A percentile compares a stretch with the other conserved stretches of the same genome.
These are phyloP conservation scores for Parazoanthus swiftii DNA, from an alignment of 92 coral and sea anemone species.

Conservation along the genomic window DNA sequence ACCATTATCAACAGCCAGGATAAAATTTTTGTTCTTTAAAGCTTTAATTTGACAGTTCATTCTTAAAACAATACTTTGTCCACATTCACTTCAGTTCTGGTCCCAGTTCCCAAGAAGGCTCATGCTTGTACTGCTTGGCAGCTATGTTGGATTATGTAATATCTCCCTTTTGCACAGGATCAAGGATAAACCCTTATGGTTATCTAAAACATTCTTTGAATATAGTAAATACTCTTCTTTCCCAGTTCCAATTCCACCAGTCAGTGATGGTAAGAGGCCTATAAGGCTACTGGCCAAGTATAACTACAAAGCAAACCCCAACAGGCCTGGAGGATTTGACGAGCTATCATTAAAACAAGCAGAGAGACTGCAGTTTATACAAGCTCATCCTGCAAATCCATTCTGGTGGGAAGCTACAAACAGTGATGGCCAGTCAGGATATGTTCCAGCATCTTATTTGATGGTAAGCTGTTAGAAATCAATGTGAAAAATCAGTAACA, in stretches of 20 bases:
- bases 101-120: too few relatives aligned
- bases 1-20: too few relatives aligned
- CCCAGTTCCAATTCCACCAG: conserved; percentile 53
- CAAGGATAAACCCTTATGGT: too few relatives aligned
- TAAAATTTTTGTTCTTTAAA: too few relatives aligned
- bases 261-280: conserved; percentile 52
- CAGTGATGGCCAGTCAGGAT: conserved; percentile 67
- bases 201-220: too few relatives aligned
- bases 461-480: conserved; percentile 60
- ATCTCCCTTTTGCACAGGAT: too few relatives aligned
- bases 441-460: conserved; percentile 83
- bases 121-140: too few relatives aligned
- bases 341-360: conserved; percentile 83
- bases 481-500: not conserved
- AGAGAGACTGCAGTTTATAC: conserved; percentile 71
- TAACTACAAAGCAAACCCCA: conserved; percentile 72
- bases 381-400: conserved; percentile 77
- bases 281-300: conserved; percentile 83
- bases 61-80: too few relatives aligned
- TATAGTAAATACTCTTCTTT: not conserved
- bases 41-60: too few relatives aligned
- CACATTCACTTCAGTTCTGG: too few relatives aligned
- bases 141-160: too few relatives aligned
- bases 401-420: conserved; percentile 90
- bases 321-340: conserved; percentile 91